phyloP scores from a whole-genome alignment of 2,113 vertebrate species.

The Cololabis saira region DNA sequence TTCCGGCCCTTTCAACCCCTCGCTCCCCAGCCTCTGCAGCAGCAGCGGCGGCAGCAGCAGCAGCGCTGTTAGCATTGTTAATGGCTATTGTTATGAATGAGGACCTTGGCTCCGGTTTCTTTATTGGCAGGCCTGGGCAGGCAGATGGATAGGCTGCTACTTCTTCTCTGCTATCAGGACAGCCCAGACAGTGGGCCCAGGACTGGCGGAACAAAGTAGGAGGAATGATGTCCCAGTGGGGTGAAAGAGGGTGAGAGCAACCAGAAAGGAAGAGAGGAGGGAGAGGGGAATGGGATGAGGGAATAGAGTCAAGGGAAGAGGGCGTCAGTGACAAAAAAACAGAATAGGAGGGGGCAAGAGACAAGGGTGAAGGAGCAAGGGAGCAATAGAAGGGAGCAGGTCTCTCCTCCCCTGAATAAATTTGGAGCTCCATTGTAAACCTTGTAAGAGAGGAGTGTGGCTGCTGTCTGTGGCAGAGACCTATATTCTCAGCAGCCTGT shows the following conservation, averaged over 20 bases:
- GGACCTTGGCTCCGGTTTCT: constrained; percentile 81
- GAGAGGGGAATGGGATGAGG: constrained; percentile 40
- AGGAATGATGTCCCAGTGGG: constrained; percentile 80
- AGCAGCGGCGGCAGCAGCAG: constrained; percentile 52
- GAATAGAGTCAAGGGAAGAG: constrained; percentile 54
- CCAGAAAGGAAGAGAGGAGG: constrained; percentile 42
- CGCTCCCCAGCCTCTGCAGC: constrained; percentile 52
- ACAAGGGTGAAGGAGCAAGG: constrained; percentile 71
- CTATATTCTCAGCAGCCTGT: constrained; percentile 75
- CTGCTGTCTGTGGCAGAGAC: constrained; percentile 76
- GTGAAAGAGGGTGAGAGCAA: constrained; percentile 53
- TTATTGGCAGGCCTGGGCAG: constrained; percentile 71
- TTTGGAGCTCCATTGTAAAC: constrained; percentile 76
- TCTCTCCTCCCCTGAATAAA: constrained; percentile 76
- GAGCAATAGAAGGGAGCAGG: constrained; percentile 67
- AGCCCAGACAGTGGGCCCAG: constrained; percentile 76
- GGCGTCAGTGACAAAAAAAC: constrained; percentile 47
- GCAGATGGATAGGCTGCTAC: constrained; percentile 84
- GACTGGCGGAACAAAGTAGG: constrained; percentile 85
- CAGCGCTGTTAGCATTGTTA: constrained; percentile 82
- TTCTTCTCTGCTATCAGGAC: constrained; percentile 80
- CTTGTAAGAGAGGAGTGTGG: constrained; percentile 77
- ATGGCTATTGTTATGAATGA: constrained; percentile 85
- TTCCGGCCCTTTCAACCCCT: constrained; percentile 52
- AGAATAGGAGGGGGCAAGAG: constrained; percentile 71